These are phyloP conservation scores for Anisognathus igniventris DNA, from an alignment of 2,797 vertebrate genomes.

Conservation along the genomic window DNA sequence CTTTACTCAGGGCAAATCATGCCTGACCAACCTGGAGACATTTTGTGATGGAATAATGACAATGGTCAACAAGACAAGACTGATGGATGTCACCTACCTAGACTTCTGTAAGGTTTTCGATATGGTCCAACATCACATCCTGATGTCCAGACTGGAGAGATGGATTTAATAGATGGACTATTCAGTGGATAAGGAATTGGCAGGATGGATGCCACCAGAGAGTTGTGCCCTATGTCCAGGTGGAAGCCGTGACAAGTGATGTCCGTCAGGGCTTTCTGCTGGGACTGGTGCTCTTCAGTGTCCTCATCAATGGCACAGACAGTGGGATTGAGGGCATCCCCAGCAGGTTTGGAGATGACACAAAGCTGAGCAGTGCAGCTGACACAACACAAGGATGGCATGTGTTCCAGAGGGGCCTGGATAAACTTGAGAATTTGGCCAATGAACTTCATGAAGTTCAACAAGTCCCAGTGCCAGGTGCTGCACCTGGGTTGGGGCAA, in stretches of 20 bases:
- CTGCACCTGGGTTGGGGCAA: too few species aligned
- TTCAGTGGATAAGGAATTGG: neutral
- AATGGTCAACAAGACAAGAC: too few species aligned
- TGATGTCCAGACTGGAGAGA: neutral
- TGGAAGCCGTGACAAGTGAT: neutral
- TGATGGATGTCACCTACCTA: fast-evolving
- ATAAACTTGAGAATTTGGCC: neutral
- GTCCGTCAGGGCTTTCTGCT: neutral
- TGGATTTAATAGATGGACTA: neutral
- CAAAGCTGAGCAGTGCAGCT: neutral
- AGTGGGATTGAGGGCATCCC: too few species aligned
- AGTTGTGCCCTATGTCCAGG: neutral
- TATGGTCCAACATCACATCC: neutral
- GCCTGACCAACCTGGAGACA: neutral
- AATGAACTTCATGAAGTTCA: neutral
- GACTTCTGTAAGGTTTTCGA: neutral
- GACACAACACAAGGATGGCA: neutral
- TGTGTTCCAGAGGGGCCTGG: neutral
- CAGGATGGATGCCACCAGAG: neutral
- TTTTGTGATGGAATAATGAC: neutral
- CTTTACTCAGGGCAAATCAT: neutral
- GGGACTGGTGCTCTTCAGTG: neutral
- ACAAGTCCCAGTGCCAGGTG: neutral
- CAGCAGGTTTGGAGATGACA: neutral
- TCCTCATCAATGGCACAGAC: neutral